These are phyloP conservation scores for Pollenia griseotomentosa DNA, from an alignment of 2,888 invertebrate genomes.

Conservation along the genomic window DNA sequence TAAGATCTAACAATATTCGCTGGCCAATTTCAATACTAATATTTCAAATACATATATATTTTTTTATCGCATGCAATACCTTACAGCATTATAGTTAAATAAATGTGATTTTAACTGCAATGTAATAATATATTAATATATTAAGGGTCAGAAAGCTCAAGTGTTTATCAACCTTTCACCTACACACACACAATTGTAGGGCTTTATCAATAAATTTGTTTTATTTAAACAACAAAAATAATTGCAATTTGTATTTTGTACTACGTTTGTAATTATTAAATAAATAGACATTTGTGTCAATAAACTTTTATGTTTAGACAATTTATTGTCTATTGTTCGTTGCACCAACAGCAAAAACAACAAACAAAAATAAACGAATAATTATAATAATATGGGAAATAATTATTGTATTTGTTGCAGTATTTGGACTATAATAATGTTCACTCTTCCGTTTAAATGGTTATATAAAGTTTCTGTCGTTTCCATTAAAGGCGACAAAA, in stretches of 20 bases:
- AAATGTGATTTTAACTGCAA: too few relatives aligned
- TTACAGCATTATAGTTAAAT: too few relatives aligned
- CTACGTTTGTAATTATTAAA: conserved; percentile 32
- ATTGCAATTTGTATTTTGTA: conserved; percentile 28
- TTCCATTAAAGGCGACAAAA: conserved; percentile 40
- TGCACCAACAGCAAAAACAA: neutral
- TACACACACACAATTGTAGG: neutral
- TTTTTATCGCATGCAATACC: too few relatives aligned
- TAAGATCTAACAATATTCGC: too few relatives aligned
- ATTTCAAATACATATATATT: too few relatives aligned
- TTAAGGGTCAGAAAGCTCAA: too few relatives aligned
- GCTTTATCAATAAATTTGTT: neutral
- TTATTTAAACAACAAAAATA: neutral
- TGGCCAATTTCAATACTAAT: too few relatives aligned
- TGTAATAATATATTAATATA: too few relatives aligned
- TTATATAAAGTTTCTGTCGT: neutral
- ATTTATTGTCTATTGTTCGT: conserved; percentile 9
- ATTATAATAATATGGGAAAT: neutral
- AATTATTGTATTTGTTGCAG: conserved; percentile 15
- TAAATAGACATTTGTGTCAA: conserved; percentile 37
- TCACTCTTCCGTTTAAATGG: conserved; percentile 54
- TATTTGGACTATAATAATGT: conserved; percentile 18
- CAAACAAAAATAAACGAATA: neutral
- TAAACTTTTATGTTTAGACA: neutral
- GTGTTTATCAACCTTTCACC: neutral